Evolutionary conservation across 2,113 vertebrate genomes (phyloP), one percentile per base, ranked within the genome.

Genomic region (Hemibagrus wyckioides): DNA sequence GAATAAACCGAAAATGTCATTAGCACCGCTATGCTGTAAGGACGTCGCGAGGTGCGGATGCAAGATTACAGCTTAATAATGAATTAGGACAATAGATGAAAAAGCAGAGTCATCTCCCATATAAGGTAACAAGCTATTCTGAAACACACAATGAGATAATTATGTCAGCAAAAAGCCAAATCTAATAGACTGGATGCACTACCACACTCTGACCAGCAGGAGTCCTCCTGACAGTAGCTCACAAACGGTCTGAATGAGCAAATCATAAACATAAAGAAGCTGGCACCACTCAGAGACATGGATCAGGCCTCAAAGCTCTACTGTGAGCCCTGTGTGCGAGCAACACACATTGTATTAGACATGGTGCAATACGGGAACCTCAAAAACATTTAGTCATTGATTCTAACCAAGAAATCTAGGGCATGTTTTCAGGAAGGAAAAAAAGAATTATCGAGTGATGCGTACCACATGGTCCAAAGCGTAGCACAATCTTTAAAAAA

Each of bases 151-250:
- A 57, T 65, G 57, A 86, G 77, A 85, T 54, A 88, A 88, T 90
- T 88, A 90, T 54, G 56, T 65, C 65, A 82, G 81, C n/a, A 76
- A 75, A 65, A 61, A 50, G 30, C 10, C 52, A 39, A 82, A 65
- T 52, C 33, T 48, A 63, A 21, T 17, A 83, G 1, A 25, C 36
- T 56, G 23, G 25, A 8, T 90, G 87, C 79, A 89, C 63, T 80
- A 80, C 52, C 82, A 54, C 54, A 65, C 63, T 50, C n/a, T 89
- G 83, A 65, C 90, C 90, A 91, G 88, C 88, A 88, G 90, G 85
- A 89, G 88, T 91, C 90, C 90, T 89, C 88, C 87, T 88, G 90
- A 82, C 82, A 83, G 85, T 83, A 86, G 81, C 63, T 48, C 81
- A 89, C 39, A 25, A 57, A 84, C 75, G 33, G 67, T 82, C 81